Conservation (phyloP, 2,888 invertebrate genomes). For the Rhodophaea formosa region DNA sequence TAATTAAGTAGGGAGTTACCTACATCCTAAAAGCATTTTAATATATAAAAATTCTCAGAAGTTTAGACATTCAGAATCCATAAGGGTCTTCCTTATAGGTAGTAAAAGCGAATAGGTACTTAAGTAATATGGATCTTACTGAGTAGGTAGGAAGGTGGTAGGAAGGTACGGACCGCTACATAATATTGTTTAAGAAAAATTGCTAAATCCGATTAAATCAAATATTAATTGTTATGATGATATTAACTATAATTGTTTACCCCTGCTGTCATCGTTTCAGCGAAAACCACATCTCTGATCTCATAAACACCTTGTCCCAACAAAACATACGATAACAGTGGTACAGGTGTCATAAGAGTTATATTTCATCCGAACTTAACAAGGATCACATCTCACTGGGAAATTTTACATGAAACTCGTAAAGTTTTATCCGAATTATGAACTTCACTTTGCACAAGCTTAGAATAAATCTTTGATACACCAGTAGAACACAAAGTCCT, state of each 20-base stretch:
- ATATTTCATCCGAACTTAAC: conserved; percentile 48
- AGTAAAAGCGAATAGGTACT: too few relatives aligned
- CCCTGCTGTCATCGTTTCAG: conserved; percentile 71
- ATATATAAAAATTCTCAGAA: too few relatives aligned
- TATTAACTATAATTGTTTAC: conserved; percentile 37
- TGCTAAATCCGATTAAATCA: too few relatives aligned
- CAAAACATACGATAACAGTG: conserved; percentile 54
- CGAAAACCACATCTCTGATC: conserved; percentile 64
- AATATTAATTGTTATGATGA: background rate
- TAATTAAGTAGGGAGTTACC: too few relatives aligned
- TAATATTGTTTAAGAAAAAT: too few relatives aligned
- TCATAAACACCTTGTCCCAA: conserved; percentile 60
- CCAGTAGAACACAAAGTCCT: conserved; percentile 1
- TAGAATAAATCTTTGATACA: background rate
- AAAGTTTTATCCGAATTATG: conserved; percentile 9
- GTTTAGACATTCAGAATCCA: too few relatives aligned
- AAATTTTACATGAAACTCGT: conserved; percentile 16
- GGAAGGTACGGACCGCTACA: too few relatives aligned
- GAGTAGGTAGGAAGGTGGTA: too few relatives aligned
- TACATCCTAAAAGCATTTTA: too few relatives aligned
- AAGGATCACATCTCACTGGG: conserved; percentile 29
- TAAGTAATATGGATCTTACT: too few relatives aligned
- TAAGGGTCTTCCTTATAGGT: too few relatives aligned
- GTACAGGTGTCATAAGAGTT: conserved; percentile 52
- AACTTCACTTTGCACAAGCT: background rate